Evolutionary conservation across 2,113 vertebrate genomes (phyloP).

Genomic region (Chionodraco myersi): DNA sequence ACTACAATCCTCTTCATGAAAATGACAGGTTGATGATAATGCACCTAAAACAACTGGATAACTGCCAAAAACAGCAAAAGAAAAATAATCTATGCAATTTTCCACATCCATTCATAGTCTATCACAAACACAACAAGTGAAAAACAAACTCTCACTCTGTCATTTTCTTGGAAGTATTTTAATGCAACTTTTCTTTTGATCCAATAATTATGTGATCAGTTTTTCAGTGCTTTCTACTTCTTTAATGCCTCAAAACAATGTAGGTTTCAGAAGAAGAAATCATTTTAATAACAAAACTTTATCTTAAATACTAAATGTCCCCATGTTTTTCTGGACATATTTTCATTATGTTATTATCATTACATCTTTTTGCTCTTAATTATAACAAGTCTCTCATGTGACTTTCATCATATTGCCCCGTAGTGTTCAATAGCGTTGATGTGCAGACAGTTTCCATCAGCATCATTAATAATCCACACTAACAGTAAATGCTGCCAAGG

Average conservation of each 20-base stretch:
- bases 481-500: slow-evolving; percentile 28
- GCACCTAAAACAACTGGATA: no score
- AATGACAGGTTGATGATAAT: no score
- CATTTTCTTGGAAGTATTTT: no score
- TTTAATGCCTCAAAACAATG: neutral
- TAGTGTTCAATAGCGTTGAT: slow-evolving; percentile 59
- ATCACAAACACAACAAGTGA: no score
- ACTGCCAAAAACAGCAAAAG: no score
- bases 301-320: neutral
- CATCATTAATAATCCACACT: slow-evolving; percentile 53
- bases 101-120: no score
- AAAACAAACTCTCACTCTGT: no score
- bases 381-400: slow-evolving; percentile 29
- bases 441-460: slow-evolving; percentile 30
- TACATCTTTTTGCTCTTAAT: slow-evolving; percentile 31
- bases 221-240: neutral
- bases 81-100: no score
- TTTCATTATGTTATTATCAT: slow-evolving; percentile 1
- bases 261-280: neutral
- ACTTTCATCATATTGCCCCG: slow-evolving; percentile 48
- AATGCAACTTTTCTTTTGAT: no score
- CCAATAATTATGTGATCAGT: no score
- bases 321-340: neutral
- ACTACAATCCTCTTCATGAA: no score
- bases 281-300: neutral